Base-by-base conservation (phyloP, 2,113 vertebrate species). In the Strix aluco region DNA sequence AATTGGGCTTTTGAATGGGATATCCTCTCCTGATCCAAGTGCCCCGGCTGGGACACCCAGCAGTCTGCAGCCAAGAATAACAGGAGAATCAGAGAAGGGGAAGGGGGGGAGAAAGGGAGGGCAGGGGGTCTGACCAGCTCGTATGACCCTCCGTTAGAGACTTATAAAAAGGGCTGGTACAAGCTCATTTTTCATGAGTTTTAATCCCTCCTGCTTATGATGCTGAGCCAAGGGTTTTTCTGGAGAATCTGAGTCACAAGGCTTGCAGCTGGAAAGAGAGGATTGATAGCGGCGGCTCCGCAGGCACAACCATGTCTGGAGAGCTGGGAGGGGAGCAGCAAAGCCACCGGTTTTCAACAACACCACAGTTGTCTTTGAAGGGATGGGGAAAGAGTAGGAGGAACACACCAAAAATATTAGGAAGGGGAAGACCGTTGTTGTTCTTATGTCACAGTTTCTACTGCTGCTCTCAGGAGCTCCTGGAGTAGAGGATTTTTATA, bases 191-290 rank as follows among this genome's bases (percentile, higher is more conserved):
- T 91, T 93, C 85, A 88, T 94, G 69, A 81, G 79, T 93, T 94
- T 92, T 97, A 94, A 96, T 94, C 88, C 94, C 86, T 95, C 87
- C 84, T 93, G 44, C 83, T 95, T 92, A 59, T 84, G 93, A 92
- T 94, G 86, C 90, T 90, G 84, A 95, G 96, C 96, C 95, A 97
- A 96, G 72, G 90, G 46, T 85, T 92, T 96, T 97, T 91, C 71
- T 93, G 95, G 97, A 97, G 94, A 90, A 75, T 96, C 94, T 97
- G 96, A 97, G 94, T 96, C 97, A 97, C 86, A 91, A 80, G 94
- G 77, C 65, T 91, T 93, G 84, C 93, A 97, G 95, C 92, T 90
- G 91, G 87, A 92, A 79, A 65, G 92, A 77, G 75, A 88, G 82
- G 88, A 49, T 71, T 95, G 90, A 81, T 78, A 91, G 86, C 16